Evolutionary conservation across 2,888 invertebrate species (phyloP).

Genomic region (Hetaerina titia): DNA sequence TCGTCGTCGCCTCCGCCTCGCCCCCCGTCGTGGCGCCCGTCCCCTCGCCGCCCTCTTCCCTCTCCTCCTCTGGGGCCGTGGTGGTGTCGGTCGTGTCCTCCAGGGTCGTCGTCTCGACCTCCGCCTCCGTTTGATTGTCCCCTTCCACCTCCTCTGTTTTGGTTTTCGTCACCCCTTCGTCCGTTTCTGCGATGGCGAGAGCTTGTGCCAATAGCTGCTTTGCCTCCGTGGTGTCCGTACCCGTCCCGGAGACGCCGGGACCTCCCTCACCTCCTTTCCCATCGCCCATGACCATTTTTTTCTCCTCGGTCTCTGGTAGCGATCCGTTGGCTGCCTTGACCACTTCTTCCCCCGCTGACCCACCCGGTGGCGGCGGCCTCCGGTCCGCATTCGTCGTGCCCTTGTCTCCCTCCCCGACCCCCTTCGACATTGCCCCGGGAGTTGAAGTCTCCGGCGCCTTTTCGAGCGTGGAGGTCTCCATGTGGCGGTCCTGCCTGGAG

Average conservation of each 20-base stretch:
- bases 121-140: slow-evolving; percentile 68
- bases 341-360: slow-evolving; percentile 70
- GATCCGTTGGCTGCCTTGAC: slow-evolving; percentile 65
- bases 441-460: slow-evolving; percentile 67
- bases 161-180: slow-evolving; percentile 71
- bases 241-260: not conserved
- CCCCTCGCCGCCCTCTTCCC: not conserved
- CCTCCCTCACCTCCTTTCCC: not conserved
- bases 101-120: slow-evolving; percentile 62
- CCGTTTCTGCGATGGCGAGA: slow-evolving; percentile 58
- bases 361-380: slow-evolving; percentile 68
- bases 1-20: not conserved
- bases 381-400: not conserved
- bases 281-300: slow-evolving; percentile 31
- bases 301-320: not conserved
- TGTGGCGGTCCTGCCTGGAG: slow-evolving; percentile 24
- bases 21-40: not conserved
- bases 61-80: not conserved
- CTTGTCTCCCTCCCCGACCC: slow-evolving; percentile 71
- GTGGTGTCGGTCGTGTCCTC: slow-evolving; percentile 20
- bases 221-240: not conserved
- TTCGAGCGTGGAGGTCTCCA: not conserved
- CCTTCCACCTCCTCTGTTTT: slow-evolving; percentile 70
- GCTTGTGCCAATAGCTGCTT: no score
- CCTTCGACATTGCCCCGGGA: slow-evolving; percentile 68